Base-by-base conservation (phyloP, 2,888 invertebrate species). In the Neria commutata region DNA sequence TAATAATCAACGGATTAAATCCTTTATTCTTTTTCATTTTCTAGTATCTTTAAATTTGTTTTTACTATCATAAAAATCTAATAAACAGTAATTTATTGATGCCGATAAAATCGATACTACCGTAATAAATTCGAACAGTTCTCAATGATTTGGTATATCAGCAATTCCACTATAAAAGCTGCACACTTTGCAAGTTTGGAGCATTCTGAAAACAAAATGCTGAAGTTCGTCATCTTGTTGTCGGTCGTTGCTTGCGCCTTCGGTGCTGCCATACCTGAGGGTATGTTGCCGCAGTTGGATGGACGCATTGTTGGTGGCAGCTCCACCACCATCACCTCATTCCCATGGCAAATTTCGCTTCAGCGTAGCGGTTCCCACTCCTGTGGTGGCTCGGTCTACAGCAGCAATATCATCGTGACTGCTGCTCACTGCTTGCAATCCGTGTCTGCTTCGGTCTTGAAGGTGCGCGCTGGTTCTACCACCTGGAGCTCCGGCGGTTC, bases 391-490 rank as follows among this genome's bases (percentile, higher is more conserved):
- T 74, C 85, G 8, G 70, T 88, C 50, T 82, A 82, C 54, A 71
- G 70, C 19, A 71, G 81, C 52, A 83, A 83, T 33, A 63, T 71
- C 42, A 78, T 85, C 1, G 60, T 87, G 4, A 87, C 86, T 1
- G 86, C 87, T 21, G 87, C 87, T n/a, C 87, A 87, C 70, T 88
- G 87, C 67, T 79, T 76, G 66, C 67, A 82, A 34, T 52, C 55
- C 11, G 66, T 64, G 14, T 54, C 71, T 2, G 50, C 62, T 14
- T 68, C 67, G 11, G 0, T 2, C 4, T 53, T 77, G 40, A 59
- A 60, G 40, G 68, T 87, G 6, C 83, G 86, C 1, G 86, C 83
- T 6, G 87, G 87, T 0, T 85, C 86, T 1, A 80, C 81, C 0
- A 80, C 78, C 48, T 81, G 75, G 62, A 73, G 26, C 61, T 66